Conservation (phyloP, 2,797 vertebrate species). For the Cephalopachus bancanus region DNA sequence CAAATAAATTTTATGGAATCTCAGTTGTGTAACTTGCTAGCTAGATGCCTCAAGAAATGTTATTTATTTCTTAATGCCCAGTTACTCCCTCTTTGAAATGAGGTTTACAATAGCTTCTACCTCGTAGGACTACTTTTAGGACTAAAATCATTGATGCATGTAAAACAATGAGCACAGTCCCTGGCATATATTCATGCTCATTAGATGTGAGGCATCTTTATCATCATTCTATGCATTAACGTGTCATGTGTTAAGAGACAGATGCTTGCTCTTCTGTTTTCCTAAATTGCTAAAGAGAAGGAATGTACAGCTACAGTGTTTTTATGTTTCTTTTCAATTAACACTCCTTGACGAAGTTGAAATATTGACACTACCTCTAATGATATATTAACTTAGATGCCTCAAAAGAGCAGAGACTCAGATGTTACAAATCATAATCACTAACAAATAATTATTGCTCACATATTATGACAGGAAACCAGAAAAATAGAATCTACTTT, state of each 20-base stretch:
- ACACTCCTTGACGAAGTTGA: slow-evolving; percentile 22
- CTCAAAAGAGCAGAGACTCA: slow-evolving; percentile 25
- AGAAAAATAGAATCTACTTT: background rate
- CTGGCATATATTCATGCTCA: background rate
- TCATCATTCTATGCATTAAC: background rate
- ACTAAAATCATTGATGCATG: background rate
- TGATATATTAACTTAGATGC: background rate
- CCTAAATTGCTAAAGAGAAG: background rate
- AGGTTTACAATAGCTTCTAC: background rate
- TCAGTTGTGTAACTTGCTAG: background rate
- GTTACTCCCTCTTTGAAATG: background rate
- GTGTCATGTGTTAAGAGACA: background rate
- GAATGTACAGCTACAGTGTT: background rate
- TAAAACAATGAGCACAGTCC: background rate
- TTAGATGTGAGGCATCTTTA: background rate
- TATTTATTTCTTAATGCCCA: background rate
- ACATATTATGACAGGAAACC: background rate
- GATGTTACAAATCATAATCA: background rate
- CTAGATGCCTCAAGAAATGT: background rate
- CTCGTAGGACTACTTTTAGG: background rate
- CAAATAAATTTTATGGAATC: background rate
- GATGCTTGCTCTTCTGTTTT: background rate
- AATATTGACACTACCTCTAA: slow-evolving; percentile 39
- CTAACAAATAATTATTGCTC: background rate
- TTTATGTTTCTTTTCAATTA: slow-evolving; percentile 66